phyloP scores from a whole-genome alignment of 2,113 vertebrate species.

The Eubucco bourcierii region DNA sequence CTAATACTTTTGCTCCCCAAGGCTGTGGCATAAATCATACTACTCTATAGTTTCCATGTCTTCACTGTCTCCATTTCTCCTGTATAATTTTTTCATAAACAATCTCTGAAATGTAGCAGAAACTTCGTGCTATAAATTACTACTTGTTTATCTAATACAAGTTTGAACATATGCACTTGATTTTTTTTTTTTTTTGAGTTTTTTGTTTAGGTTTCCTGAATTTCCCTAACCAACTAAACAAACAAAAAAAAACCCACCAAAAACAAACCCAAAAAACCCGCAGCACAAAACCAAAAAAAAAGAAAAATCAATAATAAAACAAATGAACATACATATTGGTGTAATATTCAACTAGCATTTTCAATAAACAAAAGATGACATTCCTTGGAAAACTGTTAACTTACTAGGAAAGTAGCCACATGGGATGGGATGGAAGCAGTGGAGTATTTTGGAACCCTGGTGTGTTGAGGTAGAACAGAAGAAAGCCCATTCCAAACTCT shows the following conservation, averaged over 20 bases:
- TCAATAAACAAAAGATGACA: neutral
- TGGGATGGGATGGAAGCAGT: neutral
- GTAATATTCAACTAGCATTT: neutral
- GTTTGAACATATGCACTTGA: neutral
- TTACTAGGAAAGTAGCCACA: rapidly evolving
- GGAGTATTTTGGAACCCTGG: neutral
- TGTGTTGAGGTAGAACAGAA: neutral
- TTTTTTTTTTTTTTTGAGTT: neutral
- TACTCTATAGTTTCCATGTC: neutral
- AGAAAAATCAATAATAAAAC: no score
- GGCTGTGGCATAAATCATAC: constrained; percentile 18
- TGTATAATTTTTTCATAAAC: constrained; percentile 48
- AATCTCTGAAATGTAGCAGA: neutral
- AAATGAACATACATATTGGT: neutral
- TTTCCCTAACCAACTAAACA: neutral
- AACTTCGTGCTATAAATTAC: neutral
- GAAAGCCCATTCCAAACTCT: neutral
- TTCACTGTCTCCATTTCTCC: neutral
- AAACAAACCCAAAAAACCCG: no score
- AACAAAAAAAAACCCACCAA: no score
- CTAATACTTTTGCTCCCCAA: constrained; percentile 33
- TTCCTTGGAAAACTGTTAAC: neutral
- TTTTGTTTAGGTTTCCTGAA: neutral
- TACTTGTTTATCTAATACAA: neutral
- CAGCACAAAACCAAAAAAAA: no score